A percentile compares a stretch with the other conserved stretches of the same genome.
Evolutionary conservation across 2,113 vertebrate genomes (phyloP).

Genomic region (Upupa epops): DNA sequence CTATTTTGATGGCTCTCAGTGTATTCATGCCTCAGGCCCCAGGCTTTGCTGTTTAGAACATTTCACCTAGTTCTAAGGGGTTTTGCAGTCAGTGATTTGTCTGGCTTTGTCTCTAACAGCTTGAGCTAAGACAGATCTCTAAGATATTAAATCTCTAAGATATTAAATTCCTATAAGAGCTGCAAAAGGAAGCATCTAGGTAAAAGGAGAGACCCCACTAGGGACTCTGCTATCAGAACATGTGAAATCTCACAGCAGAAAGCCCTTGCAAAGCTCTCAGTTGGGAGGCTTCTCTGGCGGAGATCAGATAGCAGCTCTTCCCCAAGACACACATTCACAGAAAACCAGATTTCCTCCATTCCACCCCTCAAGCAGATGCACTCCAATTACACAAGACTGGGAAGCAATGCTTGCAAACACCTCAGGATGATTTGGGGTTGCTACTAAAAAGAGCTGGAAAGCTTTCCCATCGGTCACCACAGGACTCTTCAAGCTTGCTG

Average conservation of each 20-base stretch:
- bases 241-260: neutral
- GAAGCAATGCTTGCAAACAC: neutral
- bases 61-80: neutral
- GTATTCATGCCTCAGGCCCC: neutral
- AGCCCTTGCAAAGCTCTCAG: neutral
- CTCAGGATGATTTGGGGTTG: neutral
- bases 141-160: neutral
- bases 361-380: neutral
- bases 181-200: neutral
- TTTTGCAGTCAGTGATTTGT: neutral
- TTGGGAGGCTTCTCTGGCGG: neutral
- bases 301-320: neutral
- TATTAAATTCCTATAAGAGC: neutral
- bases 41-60: neutral
- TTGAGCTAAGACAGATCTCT: neutral
- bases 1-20: neutral
- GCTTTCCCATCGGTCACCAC: neutral
- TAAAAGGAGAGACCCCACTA: neutral
- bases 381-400: neutral
- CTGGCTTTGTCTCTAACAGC: neutral
- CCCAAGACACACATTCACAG: neutral
- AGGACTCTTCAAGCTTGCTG: neutral
- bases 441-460: neutral
- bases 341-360: constrained; percentile 32
- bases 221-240: accelerated